Conservation (phyloP, 2,888 invertebrate species). For the Dicycla oo region DNA sequence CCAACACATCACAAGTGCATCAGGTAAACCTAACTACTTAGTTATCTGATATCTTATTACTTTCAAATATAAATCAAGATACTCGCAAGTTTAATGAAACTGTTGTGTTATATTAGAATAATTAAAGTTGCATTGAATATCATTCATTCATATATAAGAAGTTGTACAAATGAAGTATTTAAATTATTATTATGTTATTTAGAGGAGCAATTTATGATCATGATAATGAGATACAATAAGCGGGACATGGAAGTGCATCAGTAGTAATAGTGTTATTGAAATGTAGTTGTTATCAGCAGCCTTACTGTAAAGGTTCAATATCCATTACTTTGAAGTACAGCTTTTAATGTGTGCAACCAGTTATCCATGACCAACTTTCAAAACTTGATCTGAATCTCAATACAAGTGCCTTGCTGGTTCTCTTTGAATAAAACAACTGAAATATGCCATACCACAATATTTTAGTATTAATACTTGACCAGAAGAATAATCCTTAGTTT, state of each 20-base stretch:
- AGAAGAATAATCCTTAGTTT: background rate
- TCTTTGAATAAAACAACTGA: constrained; percentile 5
- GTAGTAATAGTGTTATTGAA: background rate
- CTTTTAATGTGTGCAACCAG: constrained; percentile 14
- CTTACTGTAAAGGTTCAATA: constrained; percentile 12
- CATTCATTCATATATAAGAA: background rate
- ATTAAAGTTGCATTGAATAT: constrained; percentile 14
- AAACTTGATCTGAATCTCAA: constrained; percentile 37
- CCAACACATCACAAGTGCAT: constrained; percentile 81
- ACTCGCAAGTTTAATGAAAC: background rate
- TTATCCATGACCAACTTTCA: constrained; percentile 43
- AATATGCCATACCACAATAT: background rate
- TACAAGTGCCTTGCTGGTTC: constrained; percentile 4
- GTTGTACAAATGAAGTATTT: background rate
- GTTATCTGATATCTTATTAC: background rate
- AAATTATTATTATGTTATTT: no score
- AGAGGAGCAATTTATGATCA: constrained; percentile 8
- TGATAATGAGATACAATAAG: constrained; percentile 7
- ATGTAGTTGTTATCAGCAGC: background rate
- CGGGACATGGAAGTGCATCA: background rate
- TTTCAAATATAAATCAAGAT: constrained; percentile 5
- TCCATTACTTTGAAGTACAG: constrained; percentile 10
- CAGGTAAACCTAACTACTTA: constrained; percentile 75
- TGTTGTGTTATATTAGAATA: background rate
- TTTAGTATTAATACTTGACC: background rate